Evolutionary conservation across 2,113 vertebrate species (phyloP).

Genomic region (Eclectus roratus): DNA sequence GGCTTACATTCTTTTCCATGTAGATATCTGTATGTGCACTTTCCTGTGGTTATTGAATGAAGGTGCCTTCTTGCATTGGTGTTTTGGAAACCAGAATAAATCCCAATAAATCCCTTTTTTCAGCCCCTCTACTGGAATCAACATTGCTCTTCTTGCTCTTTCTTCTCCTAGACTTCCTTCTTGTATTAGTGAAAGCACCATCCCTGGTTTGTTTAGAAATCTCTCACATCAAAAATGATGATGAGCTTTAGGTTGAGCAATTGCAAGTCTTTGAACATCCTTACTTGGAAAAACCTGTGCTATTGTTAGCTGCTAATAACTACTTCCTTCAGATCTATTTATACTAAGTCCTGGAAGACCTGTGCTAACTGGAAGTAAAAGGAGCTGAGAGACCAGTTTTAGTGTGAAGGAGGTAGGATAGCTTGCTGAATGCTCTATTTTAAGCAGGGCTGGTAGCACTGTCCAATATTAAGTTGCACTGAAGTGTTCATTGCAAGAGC

Average conservation of each 20-base stretch:
- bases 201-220: not conserved
- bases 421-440: not conserved
- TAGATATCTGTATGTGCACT: not conserved
- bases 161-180: not conserved
- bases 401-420: not conserved
- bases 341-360: not conserved
- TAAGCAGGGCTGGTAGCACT: not conserved
- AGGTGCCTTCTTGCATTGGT: not conserved
- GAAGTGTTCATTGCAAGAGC: not conserved
- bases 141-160: not conserved
- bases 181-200: not conserved
- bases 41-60: not conserved
- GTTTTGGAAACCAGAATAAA: not conserved
- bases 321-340: not conserved
- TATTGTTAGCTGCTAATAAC: not conserved
- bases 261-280: not conserved
- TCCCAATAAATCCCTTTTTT: too few relatives aligned
- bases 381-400: not conserved
- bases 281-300: not conserved
- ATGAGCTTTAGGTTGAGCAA: not conserved
- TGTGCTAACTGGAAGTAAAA: not conserved
- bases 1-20: not conserved
- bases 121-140: not conserved
- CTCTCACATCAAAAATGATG: not conserved
- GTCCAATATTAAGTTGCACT: not conserved